A percentile compares a stretch with the other conserved stretches of the same genome.
These are phyloP conservation scores for Melipona beecheii DNA, from an alignment of 2,888 invertebrate genomes.

Conservation along the genomic window DNA sequence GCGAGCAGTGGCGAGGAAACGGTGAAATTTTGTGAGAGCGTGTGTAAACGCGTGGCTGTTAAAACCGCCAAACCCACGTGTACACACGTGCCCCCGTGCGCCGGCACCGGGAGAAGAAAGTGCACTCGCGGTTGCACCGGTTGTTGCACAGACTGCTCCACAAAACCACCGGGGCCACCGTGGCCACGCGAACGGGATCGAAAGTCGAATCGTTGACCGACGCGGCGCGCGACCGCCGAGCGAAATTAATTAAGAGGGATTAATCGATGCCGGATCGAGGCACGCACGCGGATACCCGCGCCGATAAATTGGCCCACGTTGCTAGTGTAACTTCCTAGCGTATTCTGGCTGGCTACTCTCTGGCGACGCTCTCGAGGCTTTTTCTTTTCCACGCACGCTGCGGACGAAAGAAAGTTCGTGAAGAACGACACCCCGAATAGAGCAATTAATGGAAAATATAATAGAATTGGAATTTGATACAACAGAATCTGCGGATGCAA, in stretches of 20 bases:
- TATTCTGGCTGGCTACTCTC: too few relatives aligned
- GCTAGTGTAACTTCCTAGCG: background rate
- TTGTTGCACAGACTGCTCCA: slow-evolving; percentile 71
- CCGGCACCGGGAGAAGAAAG: slow-evolving; percentile 65
- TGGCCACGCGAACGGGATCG: slow-evolving; percentile 64
- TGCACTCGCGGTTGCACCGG: slow-evolving; percentile 71
- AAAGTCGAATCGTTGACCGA: slow-evolving; percentile 62
- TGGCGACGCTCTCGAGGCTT: too few relatives aligned
- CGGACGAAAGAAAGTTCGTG: too few relatives aligned
- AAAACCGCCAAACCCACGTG: slow-evolving; percentile 65
- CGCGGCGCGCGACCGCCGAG: slow-evolving; percentile 19
- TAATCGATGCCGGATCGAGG: slow-evolving; percentile 46
- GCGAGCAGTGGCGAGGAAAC: slow-evolving; percentile 27
- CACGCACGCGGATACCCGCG: slow-evolving; percentile 6
- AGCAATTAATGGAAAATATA: too few relatives aligned
- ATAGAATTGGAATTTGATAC: too few relatives aligned
- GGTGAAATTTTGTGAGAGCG: slow-evolving; percentile 71
- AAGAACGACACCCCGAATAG: too few relatives aligned
- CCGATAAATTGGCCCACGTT: slow-evolving; percentile 9
- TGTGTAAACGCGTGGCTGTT: slow-evolving; percentile 62
- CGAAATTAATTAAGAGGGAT: slow-evolving; percentile 59
- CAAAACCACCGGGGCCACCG: slow-evolving; percentile 65
- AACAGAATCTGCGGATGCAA: too few relatives aligned
- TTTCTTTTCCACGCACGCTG: too few relatives aligned
- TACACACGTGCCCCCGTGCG: slow-evolving; percentile 60